Conservation (phyloP, 1,140 invertebrate species). For the Lerema accius region DNA sequence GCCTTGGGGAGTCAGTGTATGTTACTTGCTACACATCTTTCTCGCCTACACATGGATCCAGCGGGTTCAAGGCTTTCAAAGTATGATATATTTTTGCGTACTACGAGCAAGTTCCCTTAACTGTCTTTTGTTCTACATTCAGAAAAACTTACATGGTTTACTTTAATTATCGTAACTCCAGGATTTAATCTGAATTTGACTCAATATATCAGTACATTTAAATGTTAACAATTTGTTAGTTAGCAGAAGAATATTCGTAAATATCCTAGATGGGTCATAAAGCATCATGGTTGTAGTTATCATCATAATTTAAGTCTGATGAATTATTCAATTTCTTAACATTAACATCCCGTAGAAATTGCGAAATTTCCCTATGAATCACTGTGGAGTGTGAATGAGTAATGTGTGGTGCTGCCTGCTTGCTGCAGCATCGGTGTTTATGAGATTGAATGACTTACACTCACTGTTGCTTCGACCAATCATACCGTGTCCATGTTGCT, state of each 20-base stretch:
- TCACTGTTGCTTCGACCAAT: conserved; percentile 16
- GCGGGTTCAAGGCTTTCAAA: conserved; percentile 38
- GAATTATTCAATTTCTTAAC: conserved; percentile 28
- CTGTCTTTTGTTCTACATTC: neutral
- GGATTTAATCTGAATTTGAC: too few relatives aligned
- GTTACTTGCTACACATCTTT: conserved; percentile 18
- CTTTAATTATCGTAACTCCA: too few relatives aligned
- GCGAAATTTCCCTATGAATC: conserved; percentile 30
- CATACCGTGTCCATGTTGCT: conserved; percentile 11
- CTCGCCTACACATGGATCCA: conserved; percentile 36
- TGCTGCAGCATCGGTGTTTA: conserved; percentile 12
- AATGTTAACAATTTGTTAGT: too few relatives aligned
- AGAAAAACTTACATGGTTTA: too few relatives aligned
- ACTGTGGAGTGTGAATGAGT: conserved; percentile 20
- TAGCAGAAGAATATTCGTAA: too few relatives aligned
- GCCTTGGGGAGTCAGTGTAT: conserved; percentile 35
- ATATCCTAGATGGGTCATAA: too few relatives aligned
- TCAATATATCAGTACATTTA: too few relatives aligned
- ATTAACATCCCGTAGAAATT: conserved; percentile 24
- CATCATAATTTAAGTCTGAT: conserved; percentile 24
- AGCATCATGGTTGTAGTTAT: conserved; percentile 12
- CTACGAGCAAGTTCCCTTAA: neutral
- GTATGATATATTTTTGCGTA: neutral
- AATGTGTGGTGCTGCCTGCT: conserved; percentile 17
- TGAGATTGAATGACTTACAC: conserved; percentile 22